Conservation (phyloP, 2,113 vertebrate genomes). For the Psophia crepitans region DNA sequence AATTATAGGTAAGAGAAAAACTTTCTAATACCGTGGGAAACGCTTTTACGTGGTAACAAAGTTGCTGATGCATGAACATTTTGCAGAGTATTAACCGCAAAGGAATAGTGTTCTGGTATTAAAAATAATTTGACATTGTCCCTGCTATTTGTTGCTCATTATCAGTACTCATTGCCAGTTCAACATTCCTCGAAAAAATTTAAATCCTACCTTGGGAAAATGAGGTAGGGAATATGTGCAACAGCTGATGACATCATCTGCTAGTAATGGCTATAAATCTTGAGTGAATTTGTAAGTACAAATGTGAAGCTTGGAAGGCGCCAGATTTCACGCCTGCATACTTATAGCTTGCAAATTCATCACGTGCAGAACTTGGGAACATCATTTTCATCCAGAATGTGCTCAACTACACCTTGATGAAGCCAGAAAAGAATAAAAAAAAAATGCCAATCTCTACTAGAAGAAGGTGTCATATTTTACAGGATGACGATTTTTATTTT, state of each 20-base stretch:
- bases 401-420: background rate
- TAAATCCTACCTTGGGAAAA: conserved; percentile 71
- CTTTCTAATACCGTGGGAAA: conserved; percentile 11
- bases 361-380: background rate
- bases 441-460: background rate
- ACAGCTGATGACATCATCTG: conserved; percentile 70
- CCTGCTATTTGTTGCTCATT: conserved; percentile 59
- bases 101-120: conserved; percentile 55
- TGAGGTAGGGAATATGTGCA: conserved; percentile 59
- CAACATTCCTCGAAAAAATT: conserved; percentile 66
- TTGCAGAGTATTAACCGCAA: conserved; percentile 37
- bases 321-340: conserved; percentile 60
- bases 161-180: conserved; percentile 60
- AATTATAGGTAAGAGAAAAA: conserved; percentile 18
- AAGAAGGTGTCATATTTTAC: background rate
- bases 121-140: conserved; percentile 56
- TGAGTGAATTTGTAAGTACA: conserved; percentile 53
- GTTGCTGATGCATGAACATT: conserved; percentile 54
- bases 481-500: background rate
- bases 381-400: conserved; percentile 6
- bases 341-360: conserved; percentile 62
- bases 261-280: conserved; percentile 60
- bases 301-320: conserved; percentile 47
- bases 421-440: background rate
- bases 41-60: conserved; percentile 29